Evolutionary conservation across 2,888 invertebrate species (phyloP).

Genomic region (Sarcophaga caerulescens): DNA sequence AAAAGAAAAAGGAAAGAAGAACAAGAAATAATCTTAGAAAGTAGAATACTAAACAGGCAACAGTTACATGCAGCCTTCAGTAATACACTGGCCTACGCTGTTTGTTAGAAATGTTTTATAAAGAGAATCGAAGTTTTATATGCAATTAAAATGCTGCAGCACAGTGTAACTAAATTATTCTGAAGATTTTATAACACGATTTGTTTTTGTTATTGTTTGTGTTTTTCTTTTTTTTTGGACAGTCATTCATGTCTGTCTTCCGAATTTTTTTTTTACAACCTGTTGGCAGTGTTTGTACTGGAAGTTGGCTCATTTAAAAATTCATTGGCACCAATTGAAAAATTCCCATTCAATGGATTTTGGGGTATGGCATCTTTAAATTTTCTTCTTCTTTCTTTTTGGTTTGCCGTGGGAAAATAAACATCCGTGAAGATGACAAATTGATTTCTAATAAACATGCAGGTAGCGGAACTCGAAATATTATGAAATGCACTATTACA

Average conservation of each 20-base stretch:
- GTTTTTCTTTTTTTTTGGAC: background rate
- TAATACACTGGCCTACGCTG: background rate
- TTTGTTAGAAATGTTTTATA: background rate
- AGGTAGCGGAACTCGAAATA: no score
- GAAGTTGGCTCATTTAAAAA: slow-evolving; percentile 1
- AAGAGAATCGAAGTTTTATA: no score
- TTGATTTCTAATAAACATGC: no score
- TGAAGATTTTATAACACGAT: background rate
- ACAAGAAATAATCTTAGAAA: background rate
- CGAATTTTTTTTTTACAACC: background rate
- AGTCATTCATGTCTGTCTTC: slow-evolving; percentile 6
- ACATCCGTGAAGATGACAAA: no score
- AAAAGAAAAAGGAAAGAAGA: background rate
- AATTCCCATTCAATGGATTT: background rate
- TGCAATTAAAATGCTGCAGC: background rate
- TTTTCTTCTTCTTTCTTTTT: background rate
- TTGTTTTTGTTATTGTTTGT: no score
- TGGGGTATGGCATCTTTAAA: background rate
- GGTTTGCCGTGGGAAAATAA: background rate
- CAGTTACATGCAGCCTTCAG: background rate
- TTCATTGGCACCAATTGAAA: slow-evolving; percentile 53
- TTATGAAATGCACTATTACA: no score
- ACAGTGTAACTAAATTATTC: background rate
- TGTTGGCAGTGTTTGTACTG: slow-evolving; percentile 4
- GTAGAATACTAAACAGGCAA: slow-evolving; percentile 10